Base-by-base conservation (phyloP, 2,113 vertebrate genomes). In the Dromaius novaehollandiae region DNA sequence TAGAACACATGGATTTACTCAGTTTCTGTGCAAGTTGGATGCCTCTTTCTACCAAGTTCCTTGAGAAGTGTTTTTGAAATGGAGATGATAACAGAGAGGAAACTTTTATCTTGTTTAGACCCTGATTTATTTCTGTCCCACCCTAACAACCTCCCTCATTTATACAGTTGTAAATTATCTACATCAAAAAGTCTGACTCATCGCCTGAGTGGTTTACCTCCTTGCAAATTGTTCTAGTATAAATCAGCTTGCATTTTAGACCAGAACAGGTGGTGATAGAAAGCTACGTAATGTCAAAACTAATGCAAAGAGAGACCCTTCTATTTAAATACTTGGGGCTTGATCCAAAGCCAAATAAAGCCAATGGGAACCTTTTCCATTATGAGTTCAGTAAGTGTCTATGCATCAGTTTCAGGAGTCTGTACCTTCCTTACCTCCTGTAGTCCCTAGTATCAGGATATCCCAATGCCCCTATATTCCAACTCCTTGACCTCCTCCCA, bases 131-230 rank as follows among this genome's bases (percentile, higher is more conserved):
- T 91, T 50, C 63, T 3, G 1, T 90, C 34, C 70, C 53, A 79
- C 44, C 56, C 48, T 30, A 50, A 92, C 51, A 91, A 61, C 56
- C 20, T 86, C 65, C 36, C 48, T 92, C 51, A 44, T 73, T 82
- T 92, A 68, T 79, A 71, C 26, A 65, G 26, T 19, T 90, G 18
- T 63, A 79, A 92, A 87, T 92, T 87, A 91, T 65, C 74, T 48
- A 14, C 56, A 76, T 84, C 70, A 36, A 48, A 87, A 93, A 82
- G 90, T 42, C 63, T 96, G 92, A 89, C 42, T 93, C 74, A 95
- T 38, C 50, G 36, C 32, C 56, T 60, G 28, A 55, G 56, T 10
- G 40, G 32, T 87, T 91, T 82, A 42, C 70, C 63, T 94, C 70
- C 78, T 87, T 95, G 87, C 44, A 91, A 79, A 83, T 93, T 90